phyloP scores from a whole-genome alignment of 1,140 invertebrate genomes.

The Drosophila obscura region DNA sequence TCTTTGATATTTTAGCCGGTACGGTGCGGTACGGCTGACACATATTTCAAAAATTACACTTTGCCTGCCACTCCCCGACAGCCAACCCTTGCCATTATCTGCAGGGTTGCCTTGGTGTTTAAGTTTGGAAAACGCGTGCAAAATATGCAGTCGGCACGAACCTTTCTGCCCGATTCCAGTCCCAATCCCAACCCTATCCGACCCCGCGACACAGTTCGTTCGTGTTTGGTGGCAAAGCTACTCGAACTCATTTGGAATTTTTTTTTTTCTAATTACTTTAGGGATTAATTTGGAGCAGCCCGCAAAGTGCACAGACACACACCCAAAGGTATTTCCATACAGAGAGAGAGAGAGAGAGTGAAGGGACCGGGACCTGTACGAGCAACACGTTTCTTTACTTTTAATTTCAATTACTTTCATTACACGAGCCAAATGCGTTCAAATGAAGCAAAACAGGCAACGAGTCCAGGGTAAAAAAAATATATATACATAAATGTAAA shows the following conservation, averaged over 20 bases:
- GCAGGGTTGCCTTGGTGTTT: constrained; percentile 49
- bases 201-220: background rate
- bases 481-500: constrained; percentile 24
- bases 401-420: constrained; percentile 83
- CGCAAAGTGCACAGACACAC: constrained; percentile 55
- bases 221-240: constrained; percentile 28
- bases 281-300: constrained; percentile 79
- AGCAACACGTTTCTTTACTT: constrained; percentile 83
- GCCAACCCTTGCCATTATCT: constrained; percentile 25
- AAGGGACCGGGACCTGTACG: constrained; percentile 13
- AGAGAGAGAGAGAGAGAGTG: background rate
- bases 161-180: constrained; percentile 39
- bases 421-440: constrained; percentile 71
- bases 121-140: constrained; percentile 53
- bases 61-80: constrained; percentile 18
- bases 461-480: constrained; percentile 27
- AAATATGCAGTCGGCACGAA: constrained; percentile 79
- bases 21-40: constrained; percentile 31
- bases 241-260: constrained; percentile 70
- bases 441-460: constrained; percentile 70
- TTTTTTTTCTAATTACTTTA: constrained; percentile 82
- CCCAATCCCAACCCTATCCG: constrained; percentile 1
- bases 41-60: constrained; percentile 50
- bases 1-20: constrained; percentile 44
- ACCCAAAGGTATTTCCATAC: constrained; percentile 35